Evolutionary conservation across 2,797 vertebrate genomes (phyloP).

Genomic region (Diceros bicornis): DNA sequence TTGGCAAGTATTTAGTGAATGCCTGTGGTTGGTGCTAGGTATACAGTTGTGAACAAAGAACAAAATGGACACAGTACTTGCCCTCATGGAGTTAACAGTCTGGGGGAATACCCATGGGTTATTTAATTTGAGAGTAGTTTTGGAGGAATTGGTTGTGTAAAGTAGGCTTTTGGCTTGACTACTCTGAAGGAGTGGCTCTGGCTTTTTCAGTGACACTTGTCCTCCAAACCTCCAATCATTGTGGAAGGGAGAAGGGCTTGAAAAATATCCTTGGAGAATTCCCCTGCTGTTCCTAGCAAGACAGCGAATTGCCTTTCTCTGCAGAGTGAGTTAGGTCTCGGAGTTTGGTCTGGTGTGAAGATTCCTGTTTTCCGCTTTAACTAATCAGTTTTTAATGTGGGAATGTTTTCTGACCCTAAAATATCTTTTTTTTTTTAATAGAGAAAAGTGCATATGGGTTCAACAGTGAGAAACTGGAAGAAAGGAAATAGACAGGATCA

Average conservation of each 20-base stretch:
- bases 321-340: not conserved
- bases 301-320: not conserved
- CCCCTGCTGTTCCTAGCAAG: not conserved
- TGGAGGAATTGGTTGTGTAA: not conserved
- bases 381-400: slow-evolving; percentile 67
- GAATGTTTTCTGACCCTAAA: not conserved
- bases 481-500: not conserved
- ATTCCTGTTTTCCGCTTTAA: slow-evolving; percentile 25
- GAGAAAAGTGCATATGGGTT: not conserved
- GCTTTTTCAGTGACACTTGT: slow-evolving; percentile 53
- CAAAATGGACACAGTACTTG: slow-evolving; percentile 36
- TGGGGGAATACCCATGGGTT: not conserved
- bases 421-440: not conserved
- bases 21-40: not conserved
- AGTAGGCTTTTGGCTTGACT: not conserved
- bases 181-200: not conserved
- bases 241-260: not conserved
- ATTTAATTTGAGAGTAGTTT: not conserved
- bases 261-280: slow-evolving; percentile 15
- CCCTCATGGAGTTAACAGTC: not conserved
- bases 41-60: not conserved
- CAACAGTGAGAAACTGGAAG: slow-evolving; percentile 38
- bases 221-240: not conserved
- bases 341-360: not conserved
- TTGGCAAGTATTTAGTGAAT: slow-evolving; percentile 45